These are phyloP conservation scores for Cryptosula pallasiana DNA, from an alignment of 2,888 invertebrate genomes.

Conservation along the genomic window DNA sequence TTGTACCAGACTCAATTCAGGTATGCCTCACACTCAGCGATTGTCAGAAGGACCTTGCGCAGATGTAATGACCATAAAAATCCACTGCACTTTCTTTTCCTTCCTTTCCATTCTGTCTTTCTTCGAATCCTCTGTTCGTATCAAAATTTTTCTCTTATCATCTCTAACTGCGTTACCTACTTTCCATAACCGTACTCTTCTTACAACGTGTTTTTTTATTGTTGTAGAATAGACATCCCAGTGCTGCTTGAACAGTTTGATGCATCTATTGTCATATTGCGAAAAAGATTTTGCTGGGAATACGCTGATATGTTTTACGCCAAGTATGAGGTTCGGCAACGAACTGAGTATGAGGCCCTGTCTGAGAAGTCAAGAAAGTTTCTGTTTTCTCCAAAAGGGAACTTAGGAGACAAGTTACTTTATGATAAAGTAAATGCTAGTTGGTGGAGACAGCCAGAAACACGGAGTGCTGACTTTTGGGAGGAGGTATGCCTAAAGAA, in stretches of 20 bases:
- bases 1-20: too few species aligned
- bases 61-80: too few species aligned
- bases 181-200: too few species aligned
- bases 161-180: too few species aligned
- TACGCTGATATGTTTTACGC: slow-evolving; percentile 4
- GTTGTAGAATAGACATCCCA: neutral
- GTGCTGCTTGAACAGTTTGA: slow-evolving; percentile 1
- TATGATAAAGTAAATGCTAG: neutral
- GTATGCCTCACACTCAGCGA: too few species aligned
- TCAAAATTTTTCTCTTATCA: too few species aligned
- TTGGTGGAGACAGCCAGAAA: neutral
- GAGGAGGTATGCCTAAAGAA: slow-evolving; percentile 9
- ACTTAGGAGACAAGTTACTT: neutral
- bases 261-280: neutral
- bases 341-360: neutral
- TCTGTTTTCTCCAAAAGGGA: neutral
- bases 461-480: neutral
- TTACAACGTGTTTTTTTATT: too few species aligned
- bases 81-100: too few species aligned
- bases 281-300: neutral
- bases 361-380: too few species aligned
- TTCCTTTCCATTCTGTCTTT: too few species aligned
- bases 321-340: neutral
- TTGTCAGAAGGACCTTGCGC: too few species aligned
- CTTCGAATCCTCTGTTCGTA: too few species aligned